A percentile compares a stretch with the other conserved stretches of the same genome.
These are phyloP conservation scores for Orthosia gothica DNA, from an alignment of 2,888 invertebrate genomes.

Conservation along the genomic window DNA sequence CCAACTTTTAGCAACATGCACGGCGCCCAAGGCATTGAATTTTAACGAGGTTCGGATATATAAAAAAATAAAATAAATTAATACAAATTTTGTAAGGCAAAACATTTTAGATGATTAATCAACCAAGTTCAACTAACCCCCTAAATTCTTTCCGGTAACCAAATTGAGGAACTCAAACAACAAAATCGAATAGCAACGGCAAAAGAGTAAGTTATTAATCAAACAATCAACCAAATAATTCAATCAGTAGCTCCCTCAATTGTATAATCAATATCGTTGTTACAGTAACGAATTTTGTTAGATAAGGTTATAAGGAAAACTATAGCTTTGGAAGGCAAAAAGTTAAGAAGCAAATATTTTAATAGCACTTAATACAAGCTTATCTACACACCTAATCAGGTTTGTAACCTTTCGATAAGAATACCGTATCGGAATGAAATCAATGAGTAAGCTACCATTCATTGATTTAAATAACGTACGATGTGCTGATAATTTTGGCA, in stretches of 20 bases:
- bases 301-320: constrained; percentile 30
- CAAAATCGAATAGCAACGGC: constrained; percentile 38
- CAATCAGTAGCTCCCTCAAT: constrained; percentile 52
- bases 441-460: background rate
- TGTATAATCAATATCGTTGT: constrained; percentile 66
- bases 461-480: background rate
- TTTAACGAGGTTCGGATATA: no score
- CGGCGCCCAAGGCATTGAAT: no score
- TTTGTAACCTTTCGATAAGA: constrained; percentile 17
- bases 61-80: no score
- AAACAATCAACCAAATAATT: constrained; percentile 63
- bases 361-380: constrained; percentile 3
- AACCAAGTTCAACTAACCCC: constrained; percentile 3
- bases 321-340: background rate
- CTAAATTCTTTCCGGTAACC: constrained; percentile 18
- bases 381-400: constrained; percentile 6
- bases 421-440: constrained; percentile 8
- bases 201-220: constrained; percentile 49
- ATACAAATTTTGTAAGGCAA: background rate
- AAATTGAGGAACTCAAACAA: constrained; percentile 43
- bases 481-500: constrained; percentile 24
- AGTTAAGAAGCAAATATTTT: constrained; percentile 16
- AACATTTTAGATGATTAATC: constrained; percentile 11
- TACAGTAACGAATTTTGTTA: constrained; percentile 45
- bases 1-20: no score